Base-by-base conservation (phyloP, 2,797 vertebrate species). In the Carapus acus region DNA sequence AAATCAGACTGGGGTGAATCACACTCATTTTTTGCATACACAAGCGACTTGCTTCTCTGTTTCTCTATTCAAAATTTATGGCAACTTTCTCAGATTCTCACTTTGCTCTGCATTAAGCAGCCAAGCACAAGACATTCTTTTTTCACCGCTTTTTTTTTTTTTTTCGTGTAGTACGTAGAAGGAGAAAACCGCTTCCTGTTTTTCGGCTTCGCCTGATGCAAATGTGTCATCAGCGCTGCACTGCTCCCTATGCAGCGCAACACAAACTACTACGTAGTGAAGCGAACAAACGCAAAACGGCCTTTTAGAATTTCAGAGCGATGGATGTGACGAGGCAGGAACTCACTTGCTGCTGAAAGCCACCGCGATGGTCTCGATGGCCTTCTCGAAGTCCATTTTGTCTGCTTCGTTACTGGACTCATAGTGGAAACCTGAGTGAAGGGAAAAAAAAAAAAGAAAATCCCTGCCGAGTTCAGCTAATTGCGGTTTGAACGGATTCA, bases 291-390 rank as follows among this genome's bases (percentile, higher is more conserved):
- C n/a, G n/a, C n/a, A n/a, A n/a, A n/a, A n/a, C n/a, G n/a, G n/a
- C n/a, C n/a, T n/a, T n/a, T n/a, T n/a, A n/a, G n/a, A 8, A 4
- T 18, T 24, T 41, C 4, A 34, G n/a, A 15, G 48, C 9, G 2
- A 13, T 2, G 8, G 27, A 12, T 38, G 20, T 51, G 42, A 2
- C 4, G 39, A 1, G 18, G 8, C 13, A 44, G 8, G 20, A 60
- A 84, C 92, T 91, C 78, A 98, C 95, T 91, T 96, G 93, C 91
- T 91, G 75, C 96, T 97, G 81, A 99, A 99, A 57, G 95, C 93
- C 24, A 99, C 93, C 0, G 95, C 95, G 0, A 98, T 92, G 56
- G 90, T 90, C 83, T 99, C 95, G 75, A 99, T 90, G 0, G 96
- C 94, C 78, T 96, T 98, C 82, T 98, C 95, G 15, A 99, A 97